These are phyloP conservation scores for Melieria picta DNA, from an alignment of 2,888 invertebrate species.

Conservation along the genomic window DNA sequence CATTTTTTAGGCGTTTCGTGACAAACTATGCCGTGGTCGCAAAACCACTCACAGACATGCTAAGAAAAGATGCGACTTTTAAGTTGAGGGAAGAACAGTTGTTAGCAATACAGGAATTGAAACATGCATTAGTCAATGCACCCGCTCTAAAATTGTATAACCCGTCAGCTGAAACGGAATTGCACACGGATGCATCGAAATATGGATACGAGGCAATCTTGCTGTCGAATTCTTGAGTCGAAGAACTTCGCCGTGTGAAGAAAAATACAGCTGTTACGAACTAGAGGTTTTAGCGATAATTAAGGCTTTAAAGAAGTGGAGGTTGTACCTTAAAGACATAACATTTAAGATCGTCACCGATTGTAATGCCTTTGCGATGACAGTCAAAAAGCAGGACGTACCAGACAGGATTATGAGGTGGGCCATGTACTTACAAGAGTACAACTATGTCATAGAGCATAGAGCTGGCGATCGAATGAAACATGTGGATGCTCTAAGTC, in stretches of 20 bases:
- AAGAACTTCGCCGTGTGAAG: constrained; percentile 36
- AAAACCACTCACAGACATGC: constrained; percentile 51
- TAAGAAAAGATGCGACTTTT: constrained; percentile 34
- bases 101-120: constrained; percentile 30
- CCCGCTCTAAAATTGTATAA: constrained; percentile 36
- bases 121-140: constrained; percentile 31
- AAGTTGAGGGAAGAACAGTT: constrained; percentile 18
- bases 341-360: neutral
- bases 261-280: constrained; percentile 42
- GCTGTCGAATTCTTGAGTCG: constrained; percentile 36
- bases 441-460: too few relatives aligned
- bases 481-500: too few relatives aligned
- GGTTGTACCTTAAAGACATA: constrained; percentile 11
- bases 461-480: too few relatives aligned
- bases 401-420: neutral
- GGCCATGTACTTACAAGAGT: too few relatives aligned
- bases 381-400: neutral
- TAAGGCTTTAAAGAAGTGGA: constrained; percentile 39
- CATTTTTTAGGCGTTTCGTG: constrained; percentile 38
- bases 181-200: constrained; percentile 71
- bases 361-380: constrained; percentile 33
- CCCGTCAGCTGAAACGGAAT: constrained; percentile 29
- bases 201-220: constrained; percentile 25
- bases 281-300: constrained; percentile 42
- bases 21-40: constrained; percentile 48